Evolutionary conservation across 2,888 invertebrate genomes (phyloP).

Genomic region (Pristionchus entomophagus): DNA sequence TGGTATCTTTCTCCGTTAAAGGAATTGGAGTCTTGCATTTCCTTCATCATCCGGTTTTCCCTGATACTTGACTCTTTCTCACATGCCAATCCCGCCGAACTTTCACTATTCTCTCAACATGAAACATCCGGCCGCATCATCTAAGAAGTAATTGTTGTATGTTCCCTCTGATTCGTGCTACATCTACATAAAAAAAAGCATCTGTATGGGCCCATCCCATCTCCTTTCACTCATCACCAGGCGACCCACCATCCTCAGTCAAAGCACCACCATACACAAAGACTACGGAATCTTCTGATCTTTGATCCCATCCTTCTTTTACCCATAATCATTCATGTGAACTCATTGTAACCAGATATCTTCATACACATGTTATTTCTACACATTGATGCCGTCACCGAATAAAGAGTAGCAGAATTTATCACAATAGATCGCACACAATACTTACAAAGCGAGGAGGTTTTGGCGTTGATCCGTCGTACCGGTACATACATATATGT

Average conservation of each 20-base stretch:
- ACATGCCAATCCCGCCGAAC: no score
- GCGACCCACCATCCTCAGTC: not conserved
- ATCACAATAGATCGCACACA: not conserved
- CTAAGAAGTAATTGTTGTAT: no score
- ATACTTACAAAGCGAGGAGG: not conserved
- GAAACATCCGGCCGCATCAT: no score
- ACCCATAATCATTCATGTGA: no score
- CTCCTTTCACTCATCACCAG: not conserved
- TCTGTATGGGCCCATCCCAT: not conserved
- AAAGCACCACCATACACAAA: not conserved
- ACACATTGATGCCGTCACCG: not conserved
- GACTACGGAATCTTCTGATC: not conserved
- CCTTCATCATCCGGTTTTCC: no score
- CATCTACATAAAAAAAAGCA: no score
- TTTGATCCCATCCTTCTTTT: no score
- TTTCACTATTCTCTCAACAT: no score
- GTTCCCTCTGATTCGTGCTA: no score
- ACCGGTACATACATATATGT: slow-evolving; percentile 5
- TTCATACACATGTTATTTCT: not conserved
- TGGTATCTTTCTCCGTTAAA: no score
- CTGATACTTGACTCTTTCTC: no score
- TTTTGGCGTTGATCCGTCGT: not conserved
- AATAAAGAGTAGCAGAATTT: slow-evolving; percentile 10
- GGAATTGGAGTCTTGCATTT: no score
- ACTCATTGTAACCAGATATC: not conserved